phyloP scores from a whole-genome alignment of 2,888 invertebrate species.

The Tuberolachnus salignus region DNA sequence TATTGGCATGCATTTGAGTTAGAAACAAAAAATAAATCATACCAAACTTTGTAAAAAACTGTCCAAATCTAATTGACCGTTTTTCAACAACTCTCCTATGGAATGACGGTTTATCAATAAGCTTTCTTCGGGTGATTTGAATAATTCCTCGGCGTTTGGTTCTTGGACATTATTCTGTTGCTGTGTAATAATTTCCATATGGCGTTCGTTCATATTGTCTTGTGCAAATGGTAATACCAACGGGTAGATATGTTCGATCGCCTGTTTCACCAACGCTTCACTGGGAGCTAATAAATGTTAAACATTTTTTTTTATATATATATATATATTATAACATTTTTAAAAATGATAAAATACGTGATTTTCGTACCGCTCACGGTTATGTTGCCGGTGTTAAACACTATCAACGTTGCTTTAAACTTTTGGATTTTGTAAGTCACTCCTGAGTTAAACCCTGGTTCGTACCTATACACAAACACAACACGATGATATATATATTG shows the following conservation, averaged over 20 bases:
- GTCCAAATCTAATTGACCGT: not conserved
- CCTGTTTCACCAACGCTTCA: slow-evolving; percentile 84
- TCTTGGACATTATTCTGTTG: not conserved
- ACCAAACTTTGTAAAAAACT: not conserved
- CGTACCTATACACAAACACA: slow-evolving; percentile 80
- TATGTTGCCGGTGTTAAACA: slow-evolving; percentile 97
- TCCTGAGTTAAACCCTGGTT: slow-evolving; percentile 96
- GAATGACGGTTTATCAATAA: not conserved
- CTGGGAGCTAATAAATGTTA: slow-evolving; percentile 71
- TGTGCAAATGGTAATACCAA: slow-evolving; percentile 85
- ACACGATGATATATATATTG: too few species aligned
- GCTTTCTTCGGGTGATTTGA: not conserved
- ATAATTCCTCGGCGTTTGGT: not conserved
- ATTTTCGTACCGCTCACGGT: slow-evolving; percentile 75
- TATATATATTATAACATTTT: not conserved
- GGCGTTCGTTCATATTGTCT: not conserved
- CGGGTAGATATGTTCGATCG: slow-evolving; percentile 92
- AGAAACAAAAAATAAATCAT: too few species aligned
- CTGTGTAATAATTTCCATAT: not conserved
- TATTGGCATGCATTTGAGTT: too few species aligned
- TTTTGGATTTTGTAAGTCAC: slow-evolving; percentile 90
- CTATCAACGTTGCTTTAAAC: slow-evolving; percentile 92
- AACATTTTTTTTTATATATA: not conserved
- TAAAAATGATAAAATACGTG: not conserved
- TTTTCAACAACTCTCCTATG: not conserved